phyloP scores from a whole-genome alignment of 1,140 invertebrate species.

The Sitophilus oryzae region DNA sequence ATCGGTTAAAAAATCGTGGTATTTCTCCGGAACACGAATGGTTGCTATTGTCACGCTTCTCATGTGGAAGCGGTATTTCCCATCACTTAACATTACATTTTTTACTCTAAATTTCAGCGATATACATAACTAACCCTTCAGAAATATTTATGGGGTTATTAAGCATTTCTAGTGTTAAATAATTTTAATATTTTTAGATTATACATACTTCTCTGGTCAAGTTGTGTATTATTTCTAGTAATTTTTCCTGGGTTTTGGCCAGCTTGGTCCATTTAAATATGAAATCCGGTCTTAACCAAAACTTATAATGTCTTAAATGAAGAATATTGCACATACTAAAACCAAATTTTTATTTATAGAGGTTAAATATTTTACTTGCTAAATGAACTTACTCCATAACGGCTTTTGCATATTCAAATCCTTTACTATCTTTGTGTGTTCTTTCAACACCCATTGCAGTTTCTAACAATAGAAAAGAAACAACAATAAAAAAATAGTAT shows the following conservation, averaged over 20 bases:
- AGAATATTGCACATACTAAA: slow-evolving; percentile 67
- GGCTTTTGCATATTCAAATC: slow-evolving; percentile 73
- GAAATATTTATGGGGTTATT: not conserved
- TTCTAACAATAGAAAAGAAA: slow-evolving; percentile 47
- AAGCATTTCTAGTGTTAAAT: too few species aligned
- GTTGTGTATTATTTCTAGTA: slow-evolving; percentile 63
- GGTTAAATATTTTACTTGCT: not conserved
- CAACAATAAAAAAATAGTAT: not conserved
- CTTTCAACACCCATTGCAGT: slow-evolving; percentile 78
- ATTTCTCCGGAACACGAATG: too few species aligned
- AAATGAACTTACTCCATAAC: slow-evolving; percentile 63
- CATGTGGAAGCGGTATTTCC: too few species aligned
- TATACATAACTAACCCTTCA: not conserved
- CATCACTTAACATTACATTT: too few species aligned
- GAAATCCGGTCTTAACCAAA: slow-evolving; percentile 75
- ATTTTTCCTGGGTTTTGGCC: slow-evolving; percentile 39
- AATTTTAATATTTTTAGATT: too few species aligned
- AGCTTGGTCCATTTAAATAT: slow-evolving; percentile 73
- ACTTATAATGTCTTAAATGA: slow-evolving; percentile 70
- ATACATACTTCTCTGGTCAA: slow-evolving; percentile 54
- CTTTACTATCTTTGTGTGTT: slow-evolving; percentile 62
- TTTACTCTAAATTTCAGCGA: too few species aligned
- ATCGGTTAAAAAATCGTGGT: too few species aligned
- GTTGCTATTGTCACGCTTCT: too few species aligned
- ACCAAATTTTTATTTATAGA: too few species aligned